Evolutionary conservation across 2,113 vertebrate species (phyloP), one percentile per base, ranked within the genome.

Genomic region (Bujurquina vittata): DNA sequence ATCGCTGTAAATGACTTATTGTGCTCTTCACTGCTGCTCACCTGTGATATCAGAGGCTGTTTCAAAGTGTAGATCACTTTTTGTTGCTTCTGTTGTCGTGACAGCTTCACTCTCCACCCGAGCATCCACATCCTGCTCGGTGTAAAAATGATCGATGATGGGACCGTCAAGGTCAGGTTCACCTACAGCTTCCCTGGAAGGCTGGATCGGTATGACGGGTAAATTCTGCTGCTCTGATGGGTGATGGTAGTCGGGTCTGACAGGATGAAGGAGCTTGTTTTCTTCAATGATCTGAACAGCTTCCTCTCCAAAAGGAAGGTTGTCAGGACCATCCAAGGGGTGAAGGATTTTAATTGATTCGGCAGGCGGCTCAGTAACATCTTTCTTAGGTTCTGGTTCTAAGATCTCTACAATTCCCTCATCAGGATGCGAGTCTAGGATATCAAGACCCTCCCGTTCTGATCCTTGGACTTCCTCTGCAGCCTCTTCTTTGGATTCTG

Each of bases 261-360:
- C 22, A 5, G 77, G 83, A 20, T 29, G 79, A 5, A 87, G 49
- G 22, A 74, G 43, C 37, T 77, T n/a, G 0, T 80, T 26, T 10
- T 87, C 85, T 43, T 88, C 78, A 15, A 76, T 46, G 18, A 46
- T 20, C 26, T 87, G 58, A 69, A 60, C 3, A 7, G 35, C 12
- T 2, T 88, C 79, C 1, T 77, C 89, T 75, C 15, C 65, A 49
- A 80, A 23, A 29, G 74, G 10, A 79, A 56, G 7, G 3, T 74
- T 62, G 2, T 84, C 83, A 33, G 35, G 10, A 1, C 23, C 31
- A 1, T 91, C 81, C 20, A 56, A 17, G 0, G 88, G 67, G 1
- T 40, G n/a, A 10, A 91, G 55, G 57, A 91, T 86, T 84, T 90
- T 89, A 14, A 92, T 86, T 4, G 91, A 79, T 75, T 87, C 67